Evolutionary conservation across 1,140 invertebrate genomes (phyloP), one percentile per base, ranked within the genome.

Genomic region (Wasmannia auropunctata): DNA sequence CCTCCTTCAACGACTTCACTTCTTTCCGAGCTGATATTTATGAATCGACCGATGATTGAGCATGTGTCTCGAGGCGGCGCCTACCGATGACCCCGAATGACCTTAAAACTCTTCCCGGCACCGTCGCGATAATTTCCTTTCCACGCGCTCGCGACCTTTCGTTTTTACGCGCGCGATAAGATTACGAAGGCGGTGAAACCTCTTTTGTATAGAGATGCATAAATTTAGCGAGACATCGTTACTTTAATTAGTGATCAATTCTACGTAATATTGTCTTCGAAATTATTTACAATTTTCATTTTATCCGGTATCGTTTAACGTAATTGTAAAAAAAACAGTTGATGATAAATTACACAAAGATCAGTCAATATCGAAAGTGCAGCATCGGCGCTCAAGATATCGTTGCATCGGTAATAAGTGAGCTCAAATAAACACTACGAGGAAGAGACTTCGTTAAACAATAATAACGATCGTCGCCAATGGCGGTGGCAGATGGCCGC

Each of bases 21-120:
- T 67, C 19, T 67, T 69, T 70, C 28, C 25, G 58, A 31, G n/a
- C 56, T 25, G 79, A 86, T 90, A 84, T 89, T 91, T 91, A 90
- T 75, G 86, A 91, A 65, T 83, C 67, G 51, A 7, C 31, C 81
- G 81, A 75, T 62, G 72, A 77, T 85, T 31, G 58, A 77, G 58
- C 74, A 37, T 65, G 72, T 60, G 51, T 69, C 43, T 69, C 58
- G 37, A n/a, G n/a, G 11, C 56, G 81, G 81, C 81, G 81, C 81
- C 81, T 77, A 6, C 37, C 54, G 81, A 62, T 65, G 58, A 85
- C 72, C 72, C 22, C 58, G 11, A 31, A 11, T 69, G 43, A 77
- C 72, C 70, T 25, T n/a, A 14, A 54, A 74, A 31, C 72, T 75
- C 16, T 49, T 63, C 25, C n/a, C 72, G 70, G n/a, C n/a, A 75